phyloP scores from a whole-genome alignment of 2,888 invertebrate genomes.

The Drosophila suboccidentalis region DNA sequence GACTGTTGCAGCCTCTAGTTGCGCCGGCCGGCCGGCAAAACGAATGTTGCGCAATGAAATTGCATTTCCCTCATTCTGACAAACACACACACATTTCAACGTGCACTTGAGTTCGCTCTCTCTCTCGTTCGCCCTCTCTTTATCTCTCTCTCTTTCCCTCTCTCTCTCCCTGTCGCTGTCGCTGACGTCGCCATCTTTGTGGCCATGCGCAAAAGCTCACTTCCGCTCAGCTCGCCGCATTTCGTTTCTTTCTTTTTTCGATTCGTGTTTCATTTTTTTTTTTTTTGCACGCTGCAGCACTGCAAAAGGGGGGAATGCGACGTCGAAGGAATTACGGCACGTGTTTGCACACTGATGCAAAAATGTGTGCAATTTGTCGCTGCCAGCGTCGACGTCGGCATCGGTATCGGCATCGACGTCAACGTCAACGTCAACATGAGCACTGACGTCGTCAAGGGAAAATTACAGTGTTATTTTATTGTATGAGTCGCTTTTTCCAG shows the following conservation, averaged over 20 bases:
- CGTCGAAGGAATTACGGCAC: slow-evolving; percentile 72
- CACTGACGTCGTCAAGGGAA: slow-evolving; percentile 66
- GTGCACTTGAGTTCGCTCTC: slow-evolving; percentile 33
- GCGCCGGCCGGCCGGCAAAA: slow-evolving; percentile 80
- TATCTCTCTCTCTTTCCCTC: slow-evolving; percentile 9
- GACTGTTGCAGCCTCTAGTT: slow-evolving; percentile 49
- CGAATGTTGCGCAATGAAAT: slow-evolving; percentile 76
- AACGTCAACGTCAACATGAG: slow-evolving; percentile 6
- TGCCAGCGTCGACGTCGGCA: slow-evolving; percentile 38
- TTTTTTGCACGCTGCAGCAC: slow-evolving; percentile 36
- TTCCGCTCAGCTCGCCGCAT: slow-evolving; percentile 70
- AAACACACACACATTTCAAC: slow-evolving; percentile 23
- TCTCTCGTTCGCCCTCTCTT: slow-evolving; percentile 12
- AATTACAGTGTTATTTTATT: slow-evolving; percentile 36
- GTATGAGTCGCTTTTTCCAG: slow-evolving; percentile 7
- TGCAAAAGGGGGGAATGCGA: slow-evolving; percentile 20
- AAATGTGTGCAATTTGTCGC: slow-evolving; percentile 61
- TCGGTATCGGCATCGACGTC: slow-evolving; percentile 7
- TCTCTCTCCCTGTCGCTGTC: slow-evolving; percentile 9
- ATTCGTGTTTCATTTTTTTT: not conserved
- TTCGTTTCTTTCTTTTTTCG: not conserved
- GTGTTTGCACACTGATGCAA: slow-evolving; percentile 82
- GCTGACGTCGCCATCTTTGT: slow-evolving; percentile 53
- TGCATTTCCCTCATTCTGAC: slow-evolving; percentile 61
- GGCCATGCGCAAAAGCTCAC: slow-evolving; percentile 72